A percentile compares a stretch with the other conserved stretches of the same genome.
phyloP scores from a whole-genome alignment of 1,140 invertebrate species.

The Eriosoma lanigerum region DNA sequence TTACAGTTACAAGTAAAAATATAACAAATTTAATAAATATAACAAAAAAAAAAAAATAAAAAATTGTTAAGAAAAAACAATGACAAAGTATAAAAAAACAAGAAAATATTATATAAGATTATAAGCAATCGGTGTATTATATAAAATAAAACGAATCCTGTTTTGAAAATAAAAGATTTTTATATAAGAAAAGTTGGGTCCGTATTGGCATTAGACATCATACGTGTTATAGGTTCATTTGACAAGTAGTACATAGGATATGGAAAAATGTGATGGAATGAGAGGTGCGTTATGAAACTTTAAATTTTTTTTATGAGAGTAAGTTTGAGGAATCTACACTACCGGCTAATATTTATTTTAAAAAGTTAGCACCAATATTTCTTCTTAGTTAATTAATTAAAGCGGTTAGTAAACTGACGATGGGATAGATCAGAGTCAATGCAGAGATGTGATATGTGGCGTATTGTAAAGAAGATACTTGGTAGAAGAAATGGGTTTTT shows the following conservation, averaged over 20 bases:
- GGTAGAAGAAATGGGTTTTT: neutral
- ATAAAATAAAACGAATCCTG: neutral
- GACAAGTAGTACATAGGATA: no score
- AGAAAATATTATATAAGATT: no score
- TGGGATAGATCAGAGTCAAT: neutral
- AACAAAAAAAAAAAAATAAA: no score
- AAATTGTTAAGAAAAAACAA: no score
- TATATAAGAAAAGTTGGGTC: neutral
- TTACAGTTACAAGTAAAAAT: neutral
- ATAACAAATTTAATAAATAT: neutral
- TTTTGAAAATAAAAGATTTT: neutral
- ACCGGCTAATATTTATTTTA: no score
- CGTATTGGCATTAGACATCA: no score
- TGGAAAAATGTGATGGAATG: no score
- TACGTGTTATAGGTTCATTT: neutral
- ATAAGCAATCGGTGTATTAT: no score
- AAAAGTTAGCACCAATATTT: neutral
- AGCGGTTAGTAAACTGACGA: neutral
- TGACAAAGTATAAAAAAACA: no score
- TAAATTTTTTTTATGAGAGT: no score
- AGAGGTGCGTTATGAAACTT: no score
- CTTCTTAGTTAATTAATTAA: neutral
- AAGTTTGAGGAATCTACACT: no score
- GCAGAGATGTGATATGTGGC: neutral
- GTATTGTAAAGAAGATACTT: neutral